Base-by-base conservation (phyloP, 2,797 vertebrate genomes). In the Protonibea diacanthus region DNA sequence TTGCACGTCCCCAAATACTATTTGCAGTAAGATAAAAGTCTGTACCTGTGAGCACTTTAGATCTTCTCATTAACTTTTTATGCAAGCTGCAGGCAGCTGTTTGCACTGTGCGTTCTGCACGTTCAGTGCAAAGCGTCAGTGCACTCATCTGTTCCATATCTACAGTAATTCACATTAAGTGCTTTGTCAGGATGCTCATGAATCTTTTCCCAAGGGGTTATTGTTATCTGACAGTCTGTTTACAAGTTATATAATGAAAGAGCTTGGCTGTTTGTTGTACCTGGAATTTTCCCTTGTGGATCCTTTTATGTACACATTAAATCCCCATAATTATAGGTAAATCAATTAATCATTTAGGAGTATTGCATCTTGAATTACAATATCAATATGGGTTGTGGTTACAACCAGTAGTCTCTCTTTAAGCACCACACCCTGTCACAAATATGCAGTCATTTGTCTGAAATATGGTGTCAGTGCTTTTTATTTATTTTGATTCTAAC, bases 11-110 rank as follows among this genome's bases (percentile, higher is more conserved):
- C 29, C 14, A 49, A 60, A 74, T 48, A 68, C 10, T 17, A 17
- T 68, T 60, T 76, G 52, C 49, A 20, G 2, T 71, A 59, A 58
- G 10, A 61, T 15, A 33, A 76, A 48, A 14, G 25, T 38, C 72
- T 38, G 27, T 69, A 82, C 49, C 66, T 64, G 40, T 48, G 42
- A 60, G 40, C 66, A 63, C 69, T 61, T 74, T 20, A 70, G 53
- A 73, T 80, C 64, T 88, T 49, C 52, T 70, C 68, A 88, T 90
- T 85, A 88, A 86, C 64, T 57, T 85, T 92, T 89, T 49, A 85
- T 90, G 79, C 48, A n/a, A 75, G 56, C 68, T 82, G 68, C 81
- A 52, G 52, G 71, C 55, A 78, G 79, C 74, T 23, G 55, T 65
- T 67, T n/a, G 38, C 71, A 2, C 49, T 85, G n/a, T 73, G 25